phyloP scores from a whole-genome alignment of 1,140 invertebrate genomes.

The Laupala kohalensis region DNA sequence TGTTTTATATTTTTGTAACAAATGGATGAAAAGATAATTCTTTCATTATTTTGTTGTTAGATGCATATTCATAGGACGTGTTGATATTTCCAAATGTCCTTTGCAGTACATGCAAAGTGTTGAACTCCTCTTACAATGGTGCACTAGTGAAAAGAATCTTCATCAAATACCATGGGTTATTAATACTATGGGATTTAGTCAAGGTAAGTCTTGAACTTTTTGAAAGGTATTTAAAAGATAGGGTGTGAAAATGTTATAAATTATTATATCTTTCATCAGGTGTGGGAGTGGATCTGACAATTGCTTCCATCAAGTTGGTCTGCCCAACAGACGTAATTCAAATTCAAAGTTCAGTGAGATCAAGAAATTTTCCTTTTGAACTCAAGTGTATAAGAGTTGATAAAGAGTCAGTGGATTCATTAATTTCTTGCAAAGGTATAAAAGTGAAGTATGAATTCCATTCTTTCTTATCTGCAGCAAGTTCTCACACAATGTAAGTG shows the following conservation, averaged over 20 bases:
- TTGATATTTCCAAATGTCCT: not conserved
- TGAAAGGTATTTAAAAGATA: too few relatives aligned
- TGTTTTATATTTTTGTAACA: too few relatives aligned
- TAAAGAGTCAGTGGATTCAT: too few relatives aligned
- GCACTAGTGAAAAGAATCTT: not conserved
- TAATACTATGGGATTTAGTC: slow-evolving; percentile 8
- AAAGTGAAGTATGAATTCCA: too few relatives aligned
- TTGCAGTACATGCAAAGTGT: not conserved
- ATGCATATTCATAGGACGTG: not conserved
- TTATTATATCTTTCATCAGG: not conserved
- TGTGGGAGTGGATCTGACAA: not conserved
- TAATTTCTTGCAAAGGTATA: too few relatives aligned
- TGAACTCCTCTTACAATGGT: not conserved
- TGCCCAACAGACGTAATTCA: not conserved
- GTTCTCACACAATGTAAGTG: too few relatives aligned
- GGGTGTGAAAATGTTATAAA: not conserved
- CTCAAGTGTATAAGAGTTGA: too few relatives aligned
- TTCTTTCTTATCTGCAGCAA: too few relatives aligned
- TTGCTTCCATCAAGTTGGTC: not conserved
- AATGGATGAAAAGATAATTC: too few relatives aligned
- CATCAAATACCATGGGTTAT: slow-evolving; percentile 3
- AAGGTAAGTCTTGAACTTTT: slow-evolving; percentile 8
- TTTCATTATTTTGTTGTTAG: not conserved
- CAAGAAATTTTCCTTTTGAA: not conserved
- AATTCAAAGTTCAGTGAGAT: not conserved